Conservation (phyloP, 2,797 vertebrate species). For the Chelidonichthys spinosus region DNA sequence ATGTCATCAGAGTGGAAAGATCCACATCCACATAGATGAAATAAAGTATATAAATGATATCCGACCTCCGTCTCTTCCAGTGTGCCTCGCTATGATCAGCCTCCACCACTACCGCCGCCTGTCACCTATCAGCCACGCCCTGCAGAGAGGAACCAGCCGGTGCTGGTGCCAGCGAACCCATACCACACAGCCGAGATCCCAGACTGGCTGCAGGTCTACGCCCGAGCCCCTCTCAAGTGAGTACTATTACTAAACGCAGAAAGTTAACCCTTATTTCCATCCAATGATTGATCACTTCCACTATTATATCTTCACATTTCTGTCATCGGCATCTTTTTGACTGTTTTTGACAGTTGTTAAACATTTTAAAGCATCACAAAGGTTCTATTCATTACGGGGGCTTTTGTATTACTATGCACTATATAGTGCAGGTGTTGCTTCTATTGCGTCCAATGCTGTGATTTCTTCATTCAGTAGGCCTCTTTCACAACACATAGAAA, state of each 20-base stretch:
- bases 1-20: neutral
- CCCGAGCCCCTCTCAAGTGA: slow-evolving; percentile 97
- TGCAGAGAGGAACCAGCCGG: slow-evolving; percentile 89
- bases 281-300: no score
- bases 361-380: neutral
- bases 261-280: no score
- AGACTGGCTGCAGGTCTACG: slow-evolving; percentile 99
- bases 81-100: slow-evolving; percentile 96
- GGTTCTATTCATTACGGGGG: neutral
- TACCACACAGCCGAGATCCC: slow-evolving; percentile 98
- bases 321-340: neutral
- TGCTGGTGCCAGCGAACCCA: slow-evolving; percentile 97
- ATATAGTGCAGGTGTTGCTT: no score
- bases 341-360: neutral
- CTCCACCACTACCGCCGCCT: slow-evolving; percentile 90
- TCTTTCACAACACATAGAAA: neutral
- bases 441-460: neutral
- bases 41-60: neutral
- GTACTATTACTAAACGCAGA: slow-evolving; percentile 39
- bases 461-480: neutral
- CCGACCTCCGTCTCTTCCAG: slow-evolving; percentile 73
- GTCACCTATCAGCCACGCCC: slow-evolving; percentile 93
- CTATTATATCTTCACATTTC: no score
- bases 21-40: neutral
- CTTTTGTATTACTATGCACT: no score